Evolutionary conservation across 2,888 invertebrate genomes (phyloP).

Genomic region (Thymelicus lineola): DNA sequence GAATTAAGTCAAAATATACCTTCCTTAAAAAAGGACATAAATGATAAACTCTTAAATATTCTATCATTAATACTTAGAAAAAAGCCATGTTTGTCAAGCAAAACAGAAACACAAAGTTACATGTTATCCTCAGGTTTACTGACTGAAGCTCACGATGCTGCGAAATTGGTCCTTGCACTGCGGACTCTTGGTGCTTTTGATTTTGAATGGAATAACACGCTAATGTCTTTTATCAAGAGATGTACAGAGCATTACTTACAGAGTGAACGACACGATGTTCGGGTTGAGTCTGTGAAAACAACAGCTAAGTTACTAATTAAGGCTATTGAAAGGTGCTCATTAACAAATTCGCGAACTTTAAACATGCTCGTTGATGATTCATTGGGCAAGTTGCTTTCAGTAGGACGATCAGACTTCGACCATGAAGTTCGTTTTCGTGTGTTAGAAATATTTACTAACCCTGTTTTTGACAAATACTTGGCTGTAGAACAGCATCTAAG

Average conservation of each 20-base stretch:
- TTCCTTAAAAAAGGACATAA: constrained; percentile 94
- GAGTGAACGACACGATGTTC: constrained; percentile 95
- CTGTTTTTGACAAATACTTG: constrained; percentile 95
- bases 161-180: constrained; percentile 95
- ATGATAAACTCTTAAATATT: constrained; percentile 95
- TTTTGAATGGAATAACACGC: constrained; percentile 94
- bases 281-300: constrained; percentile 96
- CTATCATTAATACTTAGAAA: constrained; percentile 96
- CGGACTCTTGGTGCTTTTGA: constrained; percentile 96
- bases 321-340: constrained; percentile 88
- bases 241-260: constrained; percentile 96
- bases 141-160: constrained; percentile 89
- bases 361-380: constrained; percentile 96
- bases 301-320: constrained; percentile 95
- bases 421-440: constrained; percentile 97
- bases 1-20: constrained; percentile 96
- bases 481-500: constrained; percentile 98
- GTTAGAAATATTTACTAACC: constrained; percentile 94
- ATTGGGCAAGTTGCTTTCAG: constrained; percentile 94
- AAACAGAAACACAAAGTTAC: constrained; percentile 77
- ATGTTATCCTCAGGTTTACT: constrained; percentile 70
- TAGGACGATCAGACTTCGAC: constrained; percentile 98
- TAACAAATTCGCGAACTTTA: constrained; percentile 91
- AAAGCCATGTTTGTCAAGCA: constrained; percentile 88
- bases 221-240: constrained; percentile 96